These are phyloP conservation scores for Drosophila rufa DNA, from an alignment of 1,140 invertebrate species.

Conservation along the genomic window DNA sequence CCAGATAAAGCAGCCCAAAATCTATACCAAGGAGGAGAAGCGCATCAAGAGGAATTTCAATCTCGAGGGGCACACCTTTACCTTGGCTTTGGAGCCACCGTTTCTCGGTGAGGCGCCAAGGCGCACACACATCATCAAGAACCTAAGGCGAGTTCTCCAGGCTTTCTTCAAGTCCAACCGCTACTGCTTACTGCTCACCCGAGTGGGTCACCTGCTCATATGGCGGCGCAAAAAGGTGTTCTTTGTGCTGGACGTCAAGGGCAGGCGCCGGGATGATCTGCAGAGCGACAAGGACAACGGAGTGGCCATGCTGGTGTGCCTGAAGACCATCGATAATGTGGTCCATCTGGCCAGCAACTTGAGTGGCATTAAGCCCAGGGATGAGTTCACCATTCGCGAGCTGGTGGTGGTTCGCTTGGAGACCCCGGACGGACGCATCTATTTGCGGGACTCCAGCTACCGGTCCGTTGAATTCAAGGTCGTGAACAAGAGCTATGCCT, in stretches of 20 bases:
- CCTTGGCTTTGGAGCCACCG: constrained; percentile 58
- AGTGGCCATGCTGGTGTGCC: constrained; percentile 61
- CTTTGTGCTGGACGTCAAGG: constrained; percentile 68
- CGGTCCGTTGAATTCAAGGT: constrained; percentile 53
- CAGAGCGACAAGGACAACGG: constrained; percentile 22
- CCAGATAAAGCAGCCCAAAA: neutral
- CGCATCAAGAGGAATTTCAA: constrained; percentile 56
- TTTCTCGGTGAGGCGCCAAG: constrained; percentile 15
- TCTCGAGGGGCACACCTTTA: constrained; percentile 59
- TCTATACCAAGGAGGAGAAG: constrained; percentile 32
- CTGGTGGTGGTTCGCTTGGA: constrained; percentile 61
- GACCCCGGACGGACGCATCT: constrained; percentile 58
- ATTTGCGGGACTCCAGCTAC: constrained; percentile 33
- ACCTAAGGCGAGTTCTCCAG: constrained; percentile 42
- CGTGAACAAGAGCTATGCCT: constrained; percentile 73
- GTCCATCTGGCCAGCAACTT: constrained; percentile 59
- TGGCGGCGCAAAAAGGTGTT: constrained; percentile 55
- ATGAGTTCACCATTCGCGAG: constrained; percentile 64
- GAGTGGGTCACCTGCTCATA: constrained; percentile 56
- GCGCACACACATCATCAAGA: constrained; percentile 38
- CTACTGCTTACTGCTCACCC: constrained; percentile 60
- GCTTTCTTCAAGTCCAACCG: constrained; percentile 53
- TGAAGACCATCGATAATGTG: constrained; percentile 63
- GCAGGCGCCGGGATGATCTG: constrained; percentile 33
- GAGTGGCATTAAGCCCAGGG: constrained; percentile 26